These are phyloP conservation scores for Odontothrips loti DNA, from an alignment of 2,888 invertebrate genomes.

Conservation along the genomic window DNA sequence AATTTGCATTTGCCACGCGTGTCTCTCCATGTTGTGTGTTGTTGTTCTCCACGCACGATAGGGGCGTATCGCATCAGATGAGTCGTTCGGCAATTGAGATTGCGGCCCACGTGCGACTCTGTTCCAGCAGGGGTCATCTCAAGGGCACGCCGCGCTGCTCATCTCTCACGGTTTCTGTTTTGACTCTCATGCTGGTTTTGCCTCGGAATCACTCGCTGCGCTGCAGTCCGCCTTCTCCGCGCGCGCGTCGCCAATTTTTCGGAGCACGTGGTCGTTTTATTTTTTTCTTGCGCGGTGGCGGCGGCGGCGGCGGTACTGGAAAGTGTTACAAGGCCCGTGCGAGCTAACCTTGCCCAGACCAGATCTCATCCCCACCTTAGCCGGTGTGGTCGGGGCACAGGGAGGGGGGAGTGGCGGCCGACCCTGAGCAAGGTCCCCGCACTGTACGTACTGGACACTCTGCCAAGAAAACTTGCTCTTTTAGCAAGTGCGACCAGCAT, in stretches of 20 bases:
- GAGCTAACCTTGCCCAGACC: constrained; percentile 19
- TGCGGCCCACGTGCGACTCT: no score
- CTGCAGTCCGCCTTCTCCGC: no score
- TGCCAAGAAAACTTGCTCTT: not conserved
- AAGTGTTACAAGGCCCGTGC: constrained; percentile 23
- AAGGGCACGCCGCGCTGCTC: no score
- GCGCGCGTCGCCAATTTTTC: no score
- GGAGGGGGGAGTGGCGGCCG: not conserved
- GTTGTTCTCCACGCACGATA: no score
- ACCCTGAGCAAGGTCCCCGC: constrained; percentile 11
- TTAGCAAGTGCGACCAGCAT: no score
- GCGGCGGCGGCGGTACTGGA: not conserved
- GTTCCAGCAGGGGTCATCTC: no score
- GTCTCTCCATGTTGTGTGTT: no score
- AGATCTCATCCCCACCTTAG: not conserved
- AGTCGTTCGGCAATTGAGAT: no score
- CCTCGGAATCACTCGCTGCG: not conserved
- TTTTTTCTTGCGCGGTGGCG: not conserved
- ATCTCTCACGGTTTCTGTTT: not conserved
- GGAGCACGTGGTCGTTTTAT: no score
- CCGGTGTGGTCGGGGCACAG: not conserved
- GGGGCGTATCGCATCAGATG: no score
- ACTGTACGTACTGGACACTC: not conserved
- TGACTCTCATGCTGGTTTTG: not conserved
- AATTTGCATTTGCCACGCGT: no score